Conservation (phyloP, 2,797 vertebrate genomes). For the Pitangus sulphuratus region DNA sequence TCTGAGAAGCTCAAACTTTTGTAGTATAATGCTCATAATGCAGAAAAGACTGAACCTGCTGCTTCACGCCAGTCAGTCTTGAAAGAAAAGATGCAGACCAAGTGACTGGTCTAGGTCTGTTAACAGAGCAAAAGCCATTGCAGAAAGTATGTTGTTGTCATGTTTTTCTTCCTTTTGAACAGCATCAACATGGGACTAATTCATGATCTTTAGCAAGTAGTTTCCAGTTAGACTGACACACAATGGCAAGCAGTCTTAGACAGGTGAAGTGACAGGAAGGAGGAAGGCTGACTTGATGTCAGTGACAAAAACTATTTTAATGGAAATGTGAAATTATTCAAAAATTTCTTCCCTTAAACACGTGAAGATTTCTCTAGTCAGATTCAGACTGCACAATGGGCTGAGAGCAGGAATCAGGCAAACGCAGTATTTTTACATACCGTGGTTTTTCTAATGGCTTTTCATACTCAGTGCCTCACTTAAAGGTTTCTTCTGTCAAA, state of each 20-base stretch:
- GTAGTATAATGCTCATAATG: accelerated
- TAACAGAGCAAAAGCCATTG: not conserved
- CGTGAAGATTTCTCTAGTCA: slow-evolving; percentile 60
- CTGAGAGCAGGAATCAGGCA: slow-evolving; percentile 44
- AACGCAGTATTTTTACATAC: slow-evolving; percentile 44
- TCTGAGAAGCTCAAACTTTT: not conserved
- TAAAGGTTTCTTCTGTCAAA: slow-evolving; percentile 55
- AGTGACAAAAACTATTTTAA: slow-evolving; percentile 74
- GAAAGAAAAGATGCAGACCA: not conserved
- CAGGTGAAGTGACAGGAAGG: slow-evolving; percentile 69
- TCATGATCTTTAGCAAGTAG: slow-evolving; percentile 59
- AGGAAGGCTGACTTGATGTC: slow-evolving; percentile 69
- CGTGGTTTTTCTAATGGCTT: slow-evolving; percentile 20
- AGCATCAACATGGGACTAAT: slow-evolving; percentile 69
- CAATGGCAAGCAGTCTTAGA: slow-evolving; percentile 63
- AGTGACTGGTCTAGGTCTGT: not conserved
- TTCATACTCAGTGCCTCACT: slow-evolving; percentile 22
- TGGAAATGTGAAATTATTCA: slow-evolving; percentile 73
- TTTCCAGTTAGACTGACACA: slow-evolving; percentile 65
- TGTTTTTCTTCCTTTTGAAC: slow-evolving; percentile 58
- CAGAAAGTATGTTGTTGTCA: slow-evolving; percentile 43
- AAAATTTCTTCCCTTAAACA: slow-evolving; percentile 62
- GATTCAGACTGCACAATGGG: slow-evolving; percentile 49
- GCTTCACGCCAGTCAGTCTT: not conserved
- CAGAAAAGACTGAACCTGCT: not conserved